Base-by-base conservation (phyloP, 2,888 invertebrate genomes). In the Ctenicera cuprea region DNA sequence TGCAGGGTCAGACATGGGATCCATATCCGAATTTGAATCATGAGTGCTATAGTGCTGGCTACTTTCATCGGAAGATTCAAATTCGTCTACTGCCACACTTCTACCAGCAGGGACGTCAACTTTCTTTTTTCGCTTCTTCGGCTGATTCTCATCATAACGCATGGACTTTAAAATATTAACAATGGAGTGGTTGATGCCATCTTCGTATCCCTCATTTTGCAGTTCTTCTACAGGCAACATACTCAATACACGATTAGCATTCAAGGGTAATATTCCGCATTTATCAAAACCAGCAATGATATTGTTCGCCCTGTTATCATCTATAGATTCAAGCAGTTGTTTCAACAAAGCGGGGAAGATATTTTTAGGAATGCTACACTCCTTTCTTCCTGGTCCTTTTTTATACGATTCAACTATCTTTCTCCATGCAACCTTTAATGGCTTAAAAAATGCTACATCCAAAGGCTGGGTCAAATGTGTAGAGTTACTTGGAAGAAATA, bases 371-470 rank as follows among this genome's bases (percentile, higher is more conserved):
- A 65, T 65, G 8, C 38, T 33, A n/a, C 7, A 30, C 11, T 65
- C 65, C 18, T 20, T 65, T 7, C 65, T 26, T 20, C 37, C 65
- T 3, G 52, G 37, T 43, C 61, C 75, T 48, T 74, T 64, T 50
- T 81, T 81, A 77, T 78, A 81, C 16, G 76, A 63, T 12, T 22
- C 45, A 30, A 81, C 61, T 16, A 78, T 37, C 18, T 52, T 37
- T 20, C 65, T 26, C 50, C 65, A 50, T 18, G 14, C 30, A 11
- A 9, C 33, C 22, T 65, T 65, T 30, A 50, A 12, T 37, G 65
- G 65, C 4, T 30, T 18, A n/a, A 65, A 65, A 20, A 30, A 50
- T 8, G 65, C 65, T 0, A 65, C 50, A 41, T 52, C 65, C 37
- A 65, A 37, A 9, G 52, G 65, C 14, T 65, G 52, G 37, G 65